phyloP scores from a whole-genome alignment of 2,888 invertebrate species.

The Tetranychus truncatus region DNA sequence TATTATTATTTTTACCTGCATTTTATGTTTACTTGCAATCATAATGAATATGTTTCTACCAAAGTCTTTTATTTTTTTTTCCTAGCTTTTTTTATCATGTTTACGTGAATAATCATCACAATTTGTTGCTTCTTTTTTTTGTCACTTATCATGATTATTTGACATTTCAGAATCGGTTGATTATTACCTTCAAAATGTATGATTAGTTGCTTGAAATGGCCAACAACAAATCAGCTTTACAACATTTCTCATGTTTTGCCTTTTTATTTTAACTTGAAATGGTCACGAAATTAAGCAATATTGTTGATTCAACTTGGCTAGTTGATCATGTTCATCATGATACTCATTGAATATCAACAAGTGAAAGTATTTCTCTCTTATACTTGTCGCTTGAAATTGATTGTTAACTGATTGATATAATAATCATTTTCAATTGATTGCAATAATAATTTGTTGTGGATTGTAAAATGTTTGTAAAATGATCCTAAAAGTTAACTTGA shows the following conservation, averaged over 20 bases:
- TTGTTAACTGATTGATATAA: no score
- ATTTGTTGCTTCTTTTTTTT: neutral
- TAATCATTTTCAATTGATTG: neutral
- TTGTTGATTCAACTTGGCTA: neutral
- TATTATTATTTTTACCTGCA: no score
- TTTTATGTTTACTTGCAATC: no score
- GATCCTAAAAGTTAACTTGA: no score
- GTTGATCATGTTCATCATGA: neutral
- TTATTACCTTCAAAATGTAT: neutral
- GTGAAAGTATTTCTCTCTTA: neutral
- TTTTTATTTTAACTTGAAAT: neutral
- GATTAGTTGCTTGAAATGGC: no score
- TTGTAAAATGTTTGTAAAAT: neutral
- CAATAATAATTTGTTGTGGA: neutral
- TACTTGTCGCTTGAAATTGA: neutral
- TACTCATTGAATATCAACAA: neutral
- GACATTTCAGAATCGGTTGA: neutral
- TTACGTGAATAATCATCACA: neutral
- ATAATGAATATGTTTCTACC: no score
- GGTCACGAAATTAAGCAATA: conserved; percentile 15
- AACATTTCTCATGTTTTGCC: no score
- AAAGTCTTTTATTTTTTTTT: no score
- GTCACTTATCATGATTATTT: neutral
- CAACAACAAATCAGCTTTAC: no score
- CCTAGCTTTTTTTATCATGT: neutral